Conservation (phyloP, 2,888 invertebrate species). For the Callyntrura sp. region DNA sequence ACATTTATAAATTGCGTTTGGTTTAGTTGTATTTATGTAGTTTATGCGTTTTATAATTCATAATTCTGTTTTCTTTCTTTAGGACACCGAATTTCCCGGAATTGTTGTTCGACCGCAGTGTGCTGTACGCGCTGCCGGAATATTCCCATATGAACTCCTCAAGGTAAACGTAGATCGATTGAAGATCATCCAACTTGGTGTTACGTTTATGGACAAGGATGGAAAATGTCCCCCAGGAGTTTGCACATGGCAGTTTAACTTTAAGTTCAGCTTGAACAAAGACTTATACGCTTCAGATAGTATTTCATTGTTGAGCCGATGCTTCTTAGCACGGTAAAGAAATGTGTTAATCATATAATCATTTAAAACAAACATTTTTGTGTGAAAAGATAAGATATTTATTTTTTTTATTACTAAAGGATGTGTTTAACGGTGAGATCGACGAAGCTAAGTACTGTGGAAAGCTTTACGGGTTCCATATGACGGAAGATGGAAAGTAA, state of each 20-base stretch:
- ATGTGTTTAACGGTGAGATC: slow-evolving; percentile 70
- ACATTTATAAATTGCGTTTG: no score
- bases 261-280: no score
- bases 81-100: slow-evolving; percentile 81
- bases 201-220: slow-evolving; percentile 88
- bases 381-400: background rate
- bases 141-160: slow-evolving; percentile 86
- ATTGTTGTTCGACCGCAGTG: slow-evolving; percentile 56
- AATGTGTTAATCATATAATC: no score
- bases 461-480: slow-evolving; percentile 74
- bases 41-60: slow-evolving; percentile 86
- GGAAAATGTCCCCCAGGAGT: no score
- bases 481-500: slow-evolving; percentile 62
- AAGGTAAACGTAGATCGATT: slow-evolving; percentile 87
- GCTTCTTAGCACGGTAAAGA: slow-evolving; percentile 86
- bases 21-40: no score
- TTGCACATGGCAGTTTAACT: no score
- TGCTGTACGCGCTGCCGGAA: slow-evolving; percentile 15
- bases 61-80: background rate
- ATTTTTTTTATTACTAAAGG: slow-evolving; percentile 43
- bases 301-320: no score
- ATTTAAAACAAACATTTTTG: background rate
- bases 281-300: no score
- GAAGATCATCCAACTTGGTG: slow-evolving; percentile 87
- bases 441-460: slow-evolving; percentile 77